Evolutionary conservation across 2,888 invertebrate genomes (phyloP), one percentile per base, ranked within the genome.

Genomic region (Dasysyrphus albostriatus): DNA sequence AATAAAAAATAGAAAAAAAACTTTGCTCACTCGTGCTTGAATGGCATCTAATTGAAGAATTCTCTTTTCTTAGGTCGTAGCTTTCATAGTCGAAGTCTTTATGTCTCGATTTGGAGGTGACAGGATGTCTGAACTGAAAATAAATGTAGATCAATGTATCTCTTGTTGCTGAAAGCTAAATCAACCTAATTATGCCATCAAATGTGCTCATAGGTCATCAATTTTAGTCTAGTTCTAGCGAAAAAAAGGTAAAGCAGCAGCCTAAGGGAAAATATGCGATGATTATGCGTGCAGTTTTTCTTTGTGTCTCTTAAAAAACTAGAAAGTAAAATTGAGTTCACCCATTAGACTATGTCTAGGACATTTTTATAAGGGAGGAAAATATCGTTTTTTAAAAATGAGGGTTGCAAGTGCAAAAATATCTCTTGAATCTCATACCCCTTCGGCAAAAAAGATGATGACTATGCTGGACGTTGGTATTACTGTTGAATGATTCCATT

Each of bases 101-200:
- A 32, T 44, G 65, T 16, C 67, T 49, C 67, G 34, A 51, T 69
- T 67, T 49, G 14, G 24, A 61, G 32, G 67, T 70, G 73, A 67
- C 74, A 65, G 65, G 72, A 42, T 59, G 63, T 70, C 75, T 44
- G 58, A 37, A 54, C 75, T 44, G 58, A 37, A 54, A 29, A 63
- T 42, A 73, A 82, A 85, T 82, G 42, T 85, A 73, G 85, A 69
- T 85, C 85, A 85, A 77, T 63, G 69, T 39, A 24, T 39, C 16
- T 61, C 24, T 19, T 24, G 3, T 24, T 39, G 61, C 39, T 39
- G 14, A 61, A 61, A 61, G 61, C 61, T 61, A 67, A 76, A 42
- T 19, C 65, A 59, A 58, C 65, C 81, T 73, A 81, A 85, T 83
- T 73, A 73, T 59, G 34, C 54, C 29, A 51, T 72, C 54, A 73